Percentiles rank a stretch among this genome's conserved stretches.
Conservation (phyloP, 1,140 invertebrate species). For the Drosophila busckii region DNA sequence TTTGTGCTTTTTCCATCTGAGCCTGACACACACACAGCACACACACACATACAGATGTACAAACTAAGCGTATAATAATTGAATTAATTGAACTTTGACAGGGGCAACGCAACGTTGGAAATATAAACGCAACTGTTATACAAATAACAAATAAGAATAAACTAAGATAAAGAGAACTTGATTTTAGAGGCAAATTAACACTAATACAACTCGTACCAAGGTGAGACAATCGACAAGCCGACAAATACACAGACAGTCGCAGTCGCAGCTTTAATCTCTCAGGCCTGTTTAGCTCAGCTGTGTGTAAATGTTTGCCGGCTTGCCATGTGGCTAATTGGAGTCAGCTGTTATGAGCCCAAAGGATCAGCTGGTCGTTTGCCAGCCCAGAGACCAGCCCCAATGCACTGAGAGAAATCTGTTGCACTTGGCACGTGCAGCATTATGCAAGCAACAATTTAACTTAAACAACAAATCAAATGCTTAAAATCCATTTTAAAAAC, state of each 20-base stretch:
- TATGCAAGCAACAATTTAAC: background rate
- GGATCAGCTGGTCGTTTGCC: conserved; percentile 66
- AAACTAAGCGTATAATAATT: conserved; percentile 73
- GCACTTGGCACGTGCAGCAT: conserved; percentile 3
- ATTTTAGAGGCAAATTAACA: no score
- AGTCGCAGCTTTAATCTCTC: no score
- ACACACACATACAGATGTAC: conserved; percentile 25
- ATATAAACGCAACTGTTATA: conserved; percentile 46
- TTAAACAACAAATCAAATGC: conserved; percentile 54
- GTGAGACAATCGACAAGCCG: no score
- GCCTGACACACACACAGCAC: conserved; percentile 16
- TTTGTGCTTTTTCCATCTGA: conserved; percentile 19
- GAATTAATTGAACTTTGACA: conserved; percentile 78
- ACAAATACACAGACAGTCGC: no score
- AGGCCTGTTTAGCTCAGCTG: no score
- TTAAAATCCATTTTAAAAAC: conserved; percentile 60
- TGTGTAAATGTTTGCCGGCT: conserved; percentile 5
- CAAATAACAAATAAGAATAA: conserved; percentile 20
- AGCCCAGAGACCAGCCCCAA: conserved; percentile 14
- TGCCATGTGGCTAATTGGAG: conserved; percentile 71
- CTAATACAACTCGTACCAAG: no score
- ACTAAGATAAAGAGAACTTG: conserved; percentile 9
- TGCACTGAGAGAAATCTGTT: conserved; percentile 47
- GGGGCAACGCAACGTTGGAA: conserved; percentile 29
- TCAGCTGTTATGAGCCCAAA: conserved; percentile 55